Conservation (phyloP, 2,888 invertebrate genomes). For the Troilus luridus region DNA sequence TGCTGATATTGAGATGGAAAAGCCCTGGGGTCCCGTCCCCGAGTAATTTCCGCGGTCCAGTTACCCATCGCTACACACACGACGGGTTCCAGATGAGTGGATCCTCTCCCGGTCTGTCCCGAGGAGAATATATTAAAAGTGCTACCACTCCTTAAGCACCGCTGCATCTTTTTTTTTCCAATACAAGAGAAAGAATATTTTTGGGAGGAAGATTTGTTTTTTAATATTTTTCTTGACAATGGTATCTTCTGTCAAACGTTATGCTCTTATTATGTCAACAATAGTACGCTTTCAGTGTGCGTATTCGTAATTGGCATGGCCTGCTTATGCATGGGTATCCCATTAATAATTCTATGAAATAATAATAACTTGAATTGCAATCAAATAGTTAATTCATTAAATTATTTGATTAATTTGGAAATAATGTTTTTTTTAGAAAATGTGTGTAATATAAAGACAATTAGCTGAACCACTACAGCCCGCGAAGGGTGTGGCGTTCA, state of each 20-base stretch:
- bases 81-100: slow-evolving; percentile 3
- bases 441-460: too few relatives aligned
- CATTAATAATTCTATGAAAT: too few relatives aligned
- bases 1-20: slow-evolving; percentile 12
- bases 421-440: too few relatives aligned
- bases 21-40: not conserved
- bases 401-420: too few relatives aligned
- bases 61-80: slow-evolving; percentile 35
- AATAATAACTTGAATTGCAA: too few relatives aligned
- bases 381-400: too few relatives aligned
- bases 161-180: not conserved
- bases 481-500: too few relatives aligned
- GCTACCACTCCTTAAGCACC: not conserved
- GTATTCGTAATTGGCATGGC: too few relatives aligned
- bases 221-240: not conserved
- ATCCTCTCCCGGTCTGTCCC: not conserved
- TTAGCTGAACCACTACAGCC: too few relatives aligned
- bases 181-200: not conserved
- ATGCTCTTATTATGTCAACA: not conserved
- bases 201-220: not conserved
- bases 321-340: too few relatives aligned
- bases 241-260: not conserved
- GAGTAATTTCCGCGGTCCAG: slow-evolving; percentile 36
- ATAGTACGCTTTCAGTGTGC: too few relatives aligned
- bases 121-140: slow-evolving; percentile 6